phyloP scores from a whole-genome alignment of 1,140 invertebrate species.

The Drosophila trapezifrons region DNA sequence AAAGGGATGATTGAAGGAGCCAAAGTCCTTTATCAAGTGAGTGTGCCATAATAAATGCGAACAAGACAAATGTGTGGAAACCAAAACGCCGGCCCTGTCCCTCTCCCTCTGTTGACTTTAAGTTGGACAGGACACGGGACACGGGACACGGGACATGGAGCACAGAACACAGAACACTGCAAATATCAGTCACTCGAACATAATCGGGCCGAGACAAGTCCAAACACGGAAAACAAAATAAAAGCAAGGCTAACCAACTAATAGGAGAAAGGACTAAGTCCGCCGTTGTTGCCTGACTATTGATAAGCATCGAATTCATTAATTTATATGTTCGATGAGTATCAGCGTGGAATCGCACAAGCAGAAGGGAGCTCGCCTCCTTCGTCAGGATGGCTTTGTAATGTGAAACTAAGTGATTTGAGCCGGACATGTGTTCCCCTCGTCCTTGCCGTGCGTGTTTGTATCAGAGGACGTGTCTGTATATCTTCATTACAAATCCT shows the following conservation, averaged over 20 bases:
- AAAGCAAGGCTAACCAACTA: slow-evolving; percentile 70
- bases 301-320: slow-evolving; percentile 83
- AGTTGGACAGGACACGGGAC: slow-evolving; percentile 49
- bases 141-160: neutral
- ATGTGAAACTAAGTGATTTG: slow-evolving; percentile 81
- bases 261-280: slow-evolving; percentile 57
- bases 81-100: slow-evolving; percentile 32
- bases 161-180: slow-evolving; percentile 8
- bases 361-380: slow-evolving; percentile 64
- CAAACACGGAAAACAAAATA: slow-evolving; percentile 26
- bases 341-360: slow-evolving; percentile 57
- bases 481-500: slow-evolving; percentile 77
- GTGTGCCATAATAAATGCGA: slow-evolving; percentile 70
- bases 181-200: slow-evolving; percentile 74
- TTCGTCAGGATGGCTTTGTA: slow-evolving; percentile 72
- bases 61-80: slow-evolving; percentile 40
- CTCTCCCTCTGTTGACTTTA: slow-evolving; percentile 62
- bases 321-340: slow-evolving; percentile 78
- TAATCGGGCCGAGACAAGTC: slow-evolving; percentile 71
- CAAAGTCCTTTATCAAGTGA: slow-evolving; percentile 76
- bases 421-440: slow-evolving; percentile 42
- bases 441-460: slow-evolving; percentile 29
- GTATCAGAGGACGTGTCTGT: slow-evolving; percentile 57
- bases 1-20: slow-evolving; percentile 73
- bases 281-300: slow-evolving; percentile 49